phyloP scores from a whole-genome alignment of 2,888 invertebrate species.

The Dryobotodes eremita region DNA sequence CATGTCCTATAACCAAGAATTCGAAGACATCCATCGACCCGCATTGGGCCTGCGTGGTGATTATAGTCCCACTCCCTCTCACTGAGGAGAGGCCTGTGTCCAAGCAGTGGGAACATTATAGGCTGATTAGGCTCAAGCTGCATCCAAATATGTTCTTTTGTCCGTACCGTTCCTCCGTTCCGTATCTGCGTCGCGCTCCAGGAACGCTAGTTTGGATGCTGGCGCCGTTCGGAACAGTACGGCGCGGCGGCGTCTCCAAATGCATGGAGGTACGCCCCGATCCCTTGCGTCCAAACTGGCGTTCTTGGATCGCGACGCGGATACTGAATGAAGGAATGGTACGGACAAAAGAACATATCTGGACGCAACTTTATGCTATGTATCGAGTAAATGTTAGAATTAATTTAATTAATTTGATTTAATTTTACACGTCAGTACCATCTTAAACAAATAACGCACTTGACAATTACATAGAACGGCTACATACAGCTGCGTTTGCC shows the following conservation, averaged over 20 bases:
- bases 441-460: constrained; percentile 24
- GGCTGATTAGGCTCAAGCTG: background rate
- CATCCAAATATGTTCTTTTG: too few species aligned
- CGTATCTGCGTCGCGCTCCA: too few species aligned
- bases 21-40: background rate
- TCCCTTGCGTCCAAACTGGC: too few species aligned
- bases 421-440: background rate
- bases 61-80: background rate
- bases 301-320: too few species aligned
- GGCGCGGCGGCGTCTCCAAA: too few species aligned
- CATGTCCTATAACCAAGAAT: background rate
- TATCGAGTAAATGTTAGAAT: background rate
- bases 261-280: too few species aligned
- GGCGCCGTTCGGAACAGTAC: too few species aligned
- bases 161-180: too few species aligned
- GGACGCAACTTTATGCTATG: background rate
- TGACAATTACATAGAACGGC: constrained; percentile 20
- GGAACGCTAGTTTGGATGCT: too few species aligned
- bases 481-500: constrained; percentile 49
- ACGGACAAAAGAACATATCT: too few species aligned
- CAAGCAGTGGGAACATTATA: background rate
- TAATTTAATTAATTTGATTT: too few species aligned
- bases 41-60: background rate
- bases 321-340: too few species aligned
- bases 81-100: background rate